These are phyloP conservation scores for Chaunax sp. DNA, from an alignment of 2,797 vertebrate species.

Conservation along the genomic window DNA sequence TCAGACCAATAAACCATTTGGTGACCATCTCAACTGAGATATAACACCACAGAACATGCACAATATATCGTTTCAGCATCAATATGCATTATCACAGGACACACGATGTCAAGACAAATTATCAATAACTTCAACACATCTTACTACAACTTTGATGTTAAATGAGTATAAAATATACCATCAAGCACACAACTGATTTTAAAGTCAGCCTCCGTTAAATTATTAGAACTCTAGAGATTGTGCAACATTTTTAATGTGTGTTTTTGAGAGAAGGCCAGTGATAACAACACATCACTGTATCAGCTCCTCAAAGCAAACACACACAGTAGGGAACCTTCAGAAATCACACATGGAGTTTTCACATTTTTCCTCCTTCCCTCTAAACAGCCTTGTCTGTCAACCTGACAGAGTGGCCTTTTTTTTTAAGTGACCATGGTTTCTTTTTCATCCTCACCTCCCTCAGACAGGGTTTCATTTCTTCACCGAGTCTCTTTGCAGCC, in stretches of 20 bases:
- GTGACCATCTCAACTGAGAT: not conserved
- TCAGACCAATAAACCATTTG: not conserved
- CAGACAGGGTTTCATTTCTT: slow-evolving; percentile 28
- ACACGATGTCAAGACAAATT: no score
- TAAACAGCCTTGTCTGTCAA: slow-evolving; percentile 9
- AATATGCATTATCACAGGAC: no score
- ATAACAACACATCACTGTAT: no score
- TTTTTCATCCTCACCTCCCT: slow-evolving; percentile 25
- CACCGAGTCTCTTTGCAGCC: slow-evolving; percentile 42
- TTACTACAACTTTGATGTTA: no score
- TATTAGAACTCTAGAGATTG: not conserved
- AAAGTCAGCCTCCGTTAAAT: no score
- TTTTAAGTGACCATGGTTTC: slow-evolving; percentile 35
- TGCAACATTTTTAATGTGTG: slow-evolving; percentile 4
- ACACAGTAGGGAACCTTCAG: no score
- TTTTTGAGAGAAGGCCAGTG: not conserved
- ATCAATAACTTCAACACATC: no score
- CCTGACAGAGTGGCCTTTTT: slow-evolving; percentile 8
- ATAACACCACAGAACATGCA: not conserved
- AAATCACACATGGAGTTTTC: no score
- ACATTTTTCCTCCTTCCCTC: not conserved
- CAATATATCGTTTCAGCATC: no score
- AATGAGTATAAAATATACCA: no score
- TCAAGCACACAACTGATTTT: no score
- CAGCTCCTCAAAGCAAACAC: no score